Conservation (phyloP, 2,113 vertebrate species). For the Saccopteryx bilineata region DNA sequence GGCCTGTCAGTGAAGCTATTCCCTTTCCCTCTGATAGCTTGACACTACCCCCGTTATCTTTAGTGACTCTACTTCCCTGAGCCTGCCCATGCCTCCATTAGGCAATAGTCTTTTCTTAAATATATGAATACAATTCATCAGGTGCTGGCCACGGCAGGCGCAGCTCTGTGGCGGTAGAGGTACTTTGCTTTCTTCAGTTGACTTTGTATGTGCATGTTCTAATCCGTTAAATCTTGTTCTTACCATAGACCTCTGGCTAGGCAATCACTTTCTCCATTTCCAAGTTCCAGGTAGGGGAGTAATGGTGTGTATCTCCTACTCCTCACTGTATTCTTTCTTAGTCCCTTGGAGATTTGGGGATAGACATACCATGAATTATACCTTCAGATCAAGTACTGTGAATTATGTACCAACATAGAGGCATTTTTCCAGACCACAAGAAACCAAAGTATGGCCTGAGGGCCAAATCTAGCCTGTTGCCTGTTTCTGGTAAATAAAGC, state of each 20-base stretch:
- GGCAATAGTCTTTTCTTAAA: not conserved
- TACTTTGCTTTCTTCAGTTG: not conserved
- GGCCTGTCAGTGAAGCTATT: not conserved
- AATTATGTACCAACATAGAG: not conserved
- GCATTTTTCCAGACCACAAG: not conserved
- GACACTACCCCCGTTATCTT: not conserved
- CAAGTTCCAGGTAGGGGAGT: not conserved
- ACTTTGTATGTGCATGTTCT: not conserved
- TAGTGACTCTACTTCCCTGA: not conserved
- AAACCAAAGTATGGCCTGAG: not conserved
- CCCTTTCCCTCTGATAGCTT: not conserved
- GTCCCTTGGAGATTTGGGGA: not conserved
- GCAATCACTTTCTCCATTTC: not conserved
- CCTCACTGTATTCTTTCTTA: not conserved
- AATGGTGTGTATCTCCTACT: not conserved
- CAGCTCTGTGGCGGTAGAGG: no score
- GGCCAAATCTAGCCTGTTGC: not conserved
- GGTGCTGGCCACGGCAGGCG: not conserved
- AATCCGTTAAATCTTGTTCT: not conserved
- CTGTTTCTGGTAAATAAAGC: constrained; percentile 57
- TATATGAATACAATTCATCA: not conserved
- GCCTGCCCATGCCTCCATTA: not conserved
- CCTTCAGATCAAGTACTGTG: not conserved
- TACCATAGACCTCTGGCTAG: not conserved
- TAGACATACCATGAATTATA: not conserved